Evolutionary conservation across 2,888 invertebrate species (phyloP).

Genomic region (Colletes collaris): DNA sequence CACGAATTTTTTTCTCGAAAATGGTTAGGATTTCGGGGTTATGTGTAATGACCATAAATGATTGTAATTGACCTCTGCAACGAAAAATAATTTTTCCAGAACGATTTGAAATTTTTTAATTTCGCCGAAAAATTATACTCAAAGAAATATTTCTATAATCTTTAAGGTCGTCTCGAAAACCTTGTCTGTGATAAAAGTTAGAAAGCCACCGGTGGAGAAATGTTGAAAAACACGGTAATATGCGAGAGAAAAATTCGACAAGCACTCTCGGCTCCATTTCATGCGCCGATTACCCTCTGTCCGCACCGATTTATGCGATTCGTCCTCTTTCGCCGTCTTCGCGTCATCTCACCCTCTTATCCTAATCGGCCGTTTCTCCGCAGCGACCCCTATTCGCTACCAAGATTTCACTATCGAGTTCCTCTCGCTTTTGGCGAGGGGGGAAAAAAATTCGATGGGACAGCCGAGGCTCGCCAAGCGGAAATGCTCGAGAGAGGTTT

Average conservation of each 20-base stretch:
- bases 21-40: too few species aligned
- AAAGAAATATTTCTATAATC: too few species aligned
- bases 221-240: too few species aligned
- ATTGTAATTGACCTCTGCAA: too few species aligned
- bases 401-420: not conserved
- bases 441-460: not conserved
- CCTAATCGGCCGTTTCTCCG: conserved; percentile 37
- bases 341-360: conserved; percentile 37
- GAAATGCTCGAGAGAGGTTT: not conserved
- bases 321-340: conserved; percentile 34
- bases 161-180: too few species aligned
- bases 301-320: conserved; percentile 43
- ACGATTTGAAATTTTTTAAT: too few species aligned
- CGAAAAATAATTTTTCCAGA: too few species aligned
- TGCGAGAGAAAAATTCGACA: not conserved
- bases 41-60: too few species aligned
- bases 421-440: not conserved
- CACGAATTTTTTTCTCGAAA: too few species aligned
- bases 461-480: not conserved
- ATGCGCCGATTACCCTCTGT: conserved; percentile 56
- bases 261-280: conserved; percentile 39
- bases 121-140: too few species aligned
- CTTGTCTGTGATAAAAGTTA: too few species aligned
- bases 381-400: conserved; percentile 2
- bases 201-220: too few species aligned